These are phyloP conservation scores for Otus sunia DNA, from an alignment of 2,113 vertebrate genomes.

Conservation along the genomic window DNA sequence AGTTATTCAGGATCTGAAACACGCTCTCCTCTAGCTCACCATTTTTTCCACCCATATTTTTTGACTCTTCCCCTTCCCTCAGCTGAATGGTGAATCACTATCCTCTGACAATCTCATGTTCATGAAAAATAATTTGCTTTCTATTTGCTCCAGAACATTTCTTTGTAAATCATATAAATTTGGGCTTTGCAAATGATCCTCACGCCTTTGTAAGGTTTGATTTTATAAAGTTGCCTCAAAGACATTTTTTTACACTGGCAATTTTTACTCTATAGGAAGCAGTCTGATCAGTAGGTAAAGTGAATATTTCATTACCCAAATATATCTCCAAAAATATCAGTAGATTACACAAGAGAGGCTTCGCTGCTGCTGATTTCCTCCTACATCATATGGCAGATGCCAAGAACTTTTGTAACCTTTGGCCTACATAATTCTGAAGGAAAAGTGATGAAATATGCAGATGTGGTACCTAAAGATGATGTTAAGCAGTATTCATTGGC, in stretches of 20 bases:
- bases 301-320: not conserved
- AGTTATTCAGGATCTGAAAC: not conserved
- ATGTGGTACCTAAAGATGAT: not conserved
- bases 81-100: constrained; percentile 16
- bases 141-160: not conserved
- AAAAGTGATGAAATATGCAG: not conserved
- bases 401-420: constrained; percentile 41
- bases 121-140: not conserved
- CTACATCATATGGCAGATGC: not conserved
- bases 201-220: not conserved
- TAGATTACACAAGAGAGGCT: constrained; percentile 11
- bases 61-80: not conserved
- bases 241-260: not conserved
- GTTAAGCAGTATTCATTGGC: not conserved
- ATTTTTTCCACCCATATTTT: not conserved
- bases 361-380: not conserved
- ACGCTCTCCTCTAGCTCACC: not conserved
- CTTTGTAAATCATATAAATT: not conserved
- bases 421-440: not conserved
- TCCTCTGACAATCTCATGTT: not conserved
- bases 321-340: not conserved
- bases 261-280: not conserved
- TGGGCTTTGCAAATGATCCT: not conserved
- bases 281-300: not conserved
- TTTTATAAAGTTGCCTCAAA: not conserved